Base-by-base conservation (phyloP, 2,113 vertebrate genomes). In the Calyptommatus sinebrachiatus region DNA sequence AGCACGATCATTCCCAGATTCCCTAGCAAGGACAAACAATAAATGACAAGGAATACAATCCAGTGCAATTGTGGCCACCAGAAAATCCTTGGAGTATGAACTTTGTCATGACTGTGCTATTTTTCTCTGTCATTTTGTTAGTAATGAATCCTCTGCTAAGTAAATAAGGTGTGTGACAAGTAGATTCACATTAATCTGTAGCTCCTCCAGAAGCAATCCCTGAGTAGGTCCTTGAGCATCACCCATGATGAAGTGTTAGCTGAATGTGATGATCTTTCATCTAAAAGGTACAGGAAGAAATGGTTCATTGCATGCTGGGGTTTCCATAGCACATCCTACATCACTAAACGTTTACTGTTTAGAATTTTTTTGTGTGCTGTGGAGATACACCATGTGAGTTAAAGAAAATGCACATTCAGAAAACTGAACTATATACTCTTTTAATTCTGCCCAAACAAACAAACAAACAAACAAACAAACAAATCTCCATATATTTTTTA, bases 51-150 rank as follows among this genome's bases (percentile, higher is more conserved):
- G 57, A 78, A 78, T 70, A 69, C 11, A 26, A 60, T 12, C 9
- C 69, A 78, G 16, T 69, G 65, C 31, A 41, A 5, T 1, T 57
- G 53, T 60, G 46, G 48, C 22, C 57, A 20, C 2, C 76, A 22
- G 29, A 57, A 41, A 78, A 70, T 57, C 76, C 76, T 78, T 69
- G 66, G 29, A 78, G 76, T 31, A 78, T 60, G 48, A 78, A 78
- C 53, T 78, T 66, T 70, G 76, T 60, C 65, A 78, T 29, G 10
- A 12, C 24, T 8, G 76, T 69, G 76, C 45, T 69, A 35, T 77
- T 77, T 35, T 22, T 57, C 11, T 77, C 46, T 46, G 10, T 57
- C 48, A 57, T 77, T 57, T 72, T 29, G 16, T 63, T 8, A 41
- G 21, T 28, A 53, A 53, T 18, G 6, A 53, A n/a, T 21, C 14